Percentiles rank a stretch among this genome's conserved stretches.
Conservation (phyloP, 2,113 vertebrate genomes). For the Lates calcarifer region DNA sequence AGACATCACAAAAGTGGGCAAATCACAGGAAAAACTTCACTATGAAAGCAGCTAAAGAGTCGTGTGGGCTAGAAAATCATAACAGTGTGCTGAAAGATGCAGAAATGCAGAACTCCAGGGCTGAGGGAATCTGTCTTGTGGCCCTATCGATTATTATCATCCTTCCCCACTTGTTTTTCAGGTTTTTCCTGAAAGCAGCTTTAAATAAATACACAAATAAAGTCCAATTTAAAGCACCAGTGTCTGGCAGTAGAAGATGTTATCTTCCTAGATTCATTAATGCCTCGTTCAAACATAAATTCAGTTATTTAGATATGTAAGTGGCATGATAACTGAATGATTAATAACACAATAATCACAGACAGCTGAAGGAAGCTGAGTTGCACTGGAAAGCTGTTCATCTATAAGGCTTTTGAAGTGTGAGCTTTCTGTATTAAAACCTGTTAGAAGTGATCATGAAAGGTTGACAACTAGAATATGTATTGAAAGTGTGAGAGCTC, state of each 20-base stretch:
- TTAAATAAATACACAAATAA: neutral
- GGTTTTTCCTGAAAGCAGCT: too few relatives aligned
- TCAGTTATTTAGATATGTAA: neutral
- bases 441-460: slow-evolving; percentile 23
- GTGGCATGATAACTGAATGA: neutral
- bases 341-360: neutral
- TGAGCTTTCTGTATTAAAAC: slow-evolving; percentile 6
- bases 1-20: too few relatives aligned
- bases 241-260: neutral
- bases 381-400: neutral
- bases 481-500: neutral
- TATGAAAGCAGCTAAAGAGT: too few relatives aligned
- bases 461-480: neutral
- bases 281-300: slow-evolving; percentile 2
- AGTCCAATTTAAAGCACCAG: neutral
- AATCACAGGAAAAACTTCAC: too few relatives aligned
- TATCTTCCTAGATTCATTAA: neutral
- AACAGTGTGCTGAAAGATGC: neutral
- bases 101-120: too few relatives aligned
- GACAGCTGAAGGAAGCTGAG: neutral
- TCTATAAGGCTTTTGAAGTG: neutral
- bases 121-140: too few relatives aligned
- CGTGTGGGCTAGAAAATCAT: neutral
- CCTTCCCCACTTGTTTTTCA: too few relatives aligned
- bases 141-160: too few relatives aligned